Percentiles rank a stretch among this genome's conserved stretches.
Evolutionary conservation across 2,113 vertebrate genomes (phyloP).

Genomic region (Pardalotus punctatus): DNA sequence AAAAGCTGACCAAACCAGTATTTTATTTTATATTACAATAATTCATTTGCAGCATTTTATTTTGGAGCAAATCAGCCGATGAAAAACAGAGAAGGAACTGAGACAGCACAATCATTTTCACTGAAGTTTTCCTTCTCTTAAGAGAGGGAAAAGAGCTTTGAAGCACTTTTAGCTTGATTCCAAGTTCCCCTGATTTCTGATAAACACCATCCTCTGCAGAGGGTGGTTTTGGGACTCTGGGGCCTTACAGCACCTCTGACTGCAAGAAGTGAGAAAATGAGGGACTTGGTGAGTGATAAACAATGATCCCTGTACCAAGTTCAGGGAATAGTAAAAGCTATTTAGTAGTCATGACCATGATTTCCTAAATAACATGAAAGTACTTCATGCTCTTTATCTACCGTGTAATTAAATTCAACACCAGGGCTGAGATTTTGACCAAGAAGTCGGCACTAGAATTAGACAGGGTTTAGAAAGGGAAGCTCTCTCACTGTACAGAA

Average conservation of each 20-base stretch:
- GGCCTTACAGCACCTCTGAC: not conserved
- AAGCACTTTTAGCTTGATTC: not conserved
- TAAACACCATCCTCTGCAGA: not conserved
- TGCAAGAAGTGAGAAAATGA: not conserved
- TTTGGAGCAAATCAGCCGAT: not conserved
- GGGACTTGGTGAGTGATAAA: not conserved
- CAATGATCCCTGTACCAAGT: not conserved
- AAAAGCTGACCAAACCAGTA: not conserved
- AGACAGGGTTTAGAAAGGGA: not conserved
- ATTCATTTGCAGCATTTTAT: not conserved
- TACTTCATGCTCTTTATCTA: not conserved
- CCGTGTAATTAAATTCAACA: not conserved
- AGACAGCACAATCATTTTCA: not conserved
- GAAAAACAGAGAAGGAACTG: not conserved
- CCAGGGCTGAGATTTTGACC: not conserved
- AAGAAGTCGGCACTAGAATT: not conserved
- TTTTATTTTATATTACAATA: not conserved
- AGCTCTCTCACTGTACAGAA: not conserved
- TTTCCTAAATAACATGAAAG: not conserved
- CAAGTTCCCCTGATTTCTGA: not conserved
- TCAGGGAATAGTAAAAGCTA: not conserved
- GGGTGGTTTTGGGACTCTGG: not conserved
- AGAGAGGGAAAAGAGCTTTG: not conserved
- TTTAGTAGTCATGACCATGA: not conserved
- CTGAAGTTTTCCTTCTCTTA: not conserved